phyloP scores from a whole-genome alignment of 2,888 invertebrate genomes.

The Pseudococcus viburni region DNA sequence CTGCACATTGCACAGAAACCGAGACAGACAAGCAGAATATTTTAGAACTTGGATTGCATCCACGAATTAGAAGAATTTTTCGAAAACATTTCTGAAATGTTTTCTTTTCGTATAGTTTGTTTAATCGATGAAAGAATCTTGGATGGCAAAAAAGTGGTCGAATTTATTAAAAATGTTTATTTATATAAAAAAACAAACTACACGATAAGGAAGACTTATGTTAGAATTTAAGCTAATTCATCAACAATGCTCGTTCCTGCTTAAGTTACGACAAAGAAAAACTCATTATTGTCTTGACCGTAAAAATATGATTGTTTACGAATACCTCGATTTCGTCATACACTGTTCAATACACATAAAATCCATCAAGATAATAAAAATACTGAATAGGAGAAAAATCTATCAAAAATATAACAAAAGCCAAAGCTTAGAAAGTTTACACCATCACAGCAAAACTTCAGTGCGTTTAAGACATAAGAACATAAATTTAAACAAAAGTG shows the following conservation, averaged over 20 bases:
- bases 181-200: conserved; percentile 48
- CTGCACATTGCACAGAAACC: background rate
- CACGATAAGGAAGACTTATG: conserved; percentile 54
- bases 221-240: conserved; percentile 46
- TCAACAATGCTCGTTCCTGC: background rate
- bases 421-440: conserved; percentile 50
- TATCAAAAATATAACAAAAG: conserved; percentile 29
- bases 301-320: conserved; percentile 46
- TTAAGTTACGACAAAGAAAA: conserved; percentile 10
- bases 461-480: conserved; percentile 28
- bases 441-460: conserved; percentile 48
- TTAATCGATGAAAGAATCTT: background rate
- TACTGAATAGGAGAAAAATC: background rate
- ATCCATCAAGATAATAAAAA: conserved; percentile 16
- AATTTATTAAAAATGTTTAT: conserved; percentile 31
- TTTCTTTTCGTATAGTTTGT: background rate
- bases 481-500: conserved; percentile 27
- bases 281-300: conserved; percentile 32
- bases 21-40: background rate
- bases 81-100: background rate
- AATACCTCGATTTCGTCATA: conserved; percentile 5
- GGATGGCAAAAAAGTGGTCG: background rate
- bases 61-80: conserved; percentile 11
- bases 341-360: background rate
- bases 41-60: conserved; percentile 16